Base-by-base conservation (phyloP, 2,888 invertebrate genomes). In the Thyatira batis region DNA sequence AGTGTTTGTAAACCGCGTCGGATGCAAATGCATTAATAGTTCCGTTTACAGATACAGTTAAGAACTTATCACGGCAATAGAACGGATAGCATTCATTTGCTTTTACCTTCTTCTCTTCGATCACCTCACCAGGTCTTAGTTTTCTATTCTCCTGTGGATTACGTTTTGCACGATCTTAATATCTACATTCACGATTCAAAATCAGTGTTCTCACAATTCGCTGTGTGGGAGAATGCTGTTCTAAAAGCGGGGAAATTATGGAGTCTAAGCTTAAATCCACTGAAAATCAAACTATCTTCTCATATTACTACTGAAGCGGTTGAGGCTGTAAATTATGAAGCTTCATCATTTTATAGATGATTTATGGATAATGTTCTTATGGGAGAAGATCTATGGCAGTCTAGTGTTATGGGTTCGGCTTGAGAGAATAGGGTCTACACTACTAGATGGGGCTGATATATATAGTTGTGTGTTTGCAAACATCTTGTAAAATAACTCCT, bases 81-180 rank as follows among this genome's bases (percentile, higher is more conserved):
- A 80, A 87, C 84, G 85, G 77, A 84, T 84, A 91, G 89, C 91
- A 92, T 91, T 89, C 89, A 89, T 80, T 84, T 79, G 76, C 80
- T 85, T 84, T 96, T 96, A 98, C 97, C 97, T 97, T 97, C 94
- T 96, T 97, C 87, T 97, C 97, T 93, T 97, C 97, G 92, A 97
- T 92, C 92, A 97, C 96, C 94, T 98, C 97, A 92, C 97, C 97
- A 76, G 97, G 97, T 86, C 97, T 97, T 92, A 97, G 96, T 95
- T 97, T 96, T 93, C 96, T 96, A 95, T 95, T 94, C 91, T 96
- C 96, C 96, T 92, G 92, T 91, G 90, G 84, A 92, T 92, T 91
- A 87, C 77, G 87, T 84, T 87, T 91, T 89, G 84, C 80, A 88
- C 87, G 78, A 76, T 87, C 87, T 89, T 89, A 90, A 83, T 89